These are phyloP conservation scores for Atlantisia rogersi DNA, from an alignment of 2,113 vertebrate species.

Conservation along the genomic window DNA sequence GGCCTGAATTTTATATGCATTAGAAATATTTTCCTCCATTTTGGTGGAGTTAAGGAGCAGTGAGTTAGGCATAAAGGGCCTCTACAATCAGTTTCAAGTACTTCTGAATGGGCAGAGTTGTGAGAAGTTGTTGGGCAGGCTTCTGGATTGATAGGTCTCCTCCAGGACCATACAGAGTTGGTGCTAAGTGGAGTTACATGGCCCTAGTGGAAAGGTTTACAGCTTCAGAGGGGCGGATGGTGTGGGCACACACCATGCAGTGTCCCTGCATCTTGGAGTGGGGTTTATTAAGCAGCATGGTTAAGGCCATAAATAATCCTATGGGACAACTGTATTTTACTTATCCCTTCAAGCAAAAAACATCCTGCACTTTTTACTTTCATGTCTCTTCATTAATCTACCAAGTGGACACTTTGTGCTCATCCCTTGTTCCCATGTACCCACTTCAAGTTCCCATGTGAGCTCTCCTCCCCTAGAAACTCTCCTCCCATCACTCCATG, in stretches of 20 bases:
- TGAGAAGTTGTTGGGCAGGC: neutral
- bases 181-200: neutral
- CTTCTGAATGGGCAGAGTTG: neutral
- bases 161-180: neutral
- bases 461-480: neutral
- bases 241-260: neutral
- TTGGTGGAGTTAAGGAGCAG: neutral
- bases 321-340: neutral
- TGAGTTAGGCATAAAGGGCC: neutral
- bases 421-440: neutral
- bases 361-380: neutral
- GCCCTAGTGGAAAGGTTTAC: neutral
- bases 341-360: neutral
- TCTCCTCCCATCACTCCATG: neutral
- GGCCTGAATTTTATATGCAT: neutral
- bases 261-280: neutral
- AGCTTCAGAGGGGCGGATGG: rapidly evolving
- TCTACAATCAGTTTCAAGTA: neutral
- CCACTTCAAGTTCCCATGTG: neutral
- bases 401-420: neutral
- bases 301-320: neutral
- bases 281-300: neutral
- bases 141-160: neutral
- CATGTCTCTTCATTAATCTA: neutral
- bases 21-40: neutral